Percentiles rank a stretch among this genome's conserved stretches.
Evolutionary conservation across 1,140 invertebrate genomes (phyloP).

Genomic region (Pissodes strobi): DNA sequence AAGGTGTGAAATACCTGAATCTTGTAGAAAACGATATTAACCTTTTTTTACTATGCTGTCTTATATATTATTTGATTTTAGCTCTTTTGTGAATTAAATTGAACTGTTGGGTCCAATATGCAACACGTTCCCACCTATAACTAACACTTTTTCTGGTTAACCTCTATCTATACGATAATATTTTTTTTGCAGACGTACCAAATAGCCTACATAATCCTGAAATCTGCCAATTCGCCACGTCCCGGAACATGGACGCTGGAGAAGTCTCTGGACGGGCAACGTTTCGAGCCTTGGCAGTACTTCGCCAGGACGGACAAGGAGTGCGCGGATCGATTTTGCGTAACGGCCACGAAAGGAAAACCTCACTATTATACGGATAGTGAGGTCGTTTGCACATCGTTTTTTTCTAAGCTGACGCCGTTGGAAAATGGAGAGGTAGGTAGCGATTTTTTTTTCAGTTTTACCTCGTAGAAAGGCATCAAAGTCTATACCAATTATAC

Average conservation of each 20-base stretch:
- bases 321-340: constrained; percentile 78
- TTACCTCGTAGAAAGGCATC: no score
- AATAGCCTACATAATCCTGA: constrained; percentile 87
- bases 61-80: no score
- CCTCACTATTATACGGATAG: constrained; percentile 75
- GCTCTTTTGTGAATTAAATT: no score
- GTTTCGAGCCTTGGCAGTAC: constrained; percentile 83
- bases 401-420: constrained; percentile 79
- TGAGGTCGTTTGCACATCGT: constrained; percentile 86
- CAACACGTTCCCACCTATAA: no score
- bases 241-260: constrained; percentile 92
- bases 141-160: no score
- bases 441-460: no score
- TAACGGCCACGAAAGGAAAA: constrained; percentile 71
- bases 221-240: constrained; percentile 85
- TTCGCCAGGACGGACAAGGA: constrained; percentile 86
- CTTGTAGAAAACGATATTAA: no score
- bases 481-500: no score
- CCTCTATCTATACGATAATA: no score
- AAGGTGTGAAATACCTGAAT: no score
- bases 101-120: no score
- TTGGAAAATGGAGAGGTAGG: constrained; percentile 88
- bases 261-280: constrained; percentile 75
- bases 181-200: constrained; percentile 79
- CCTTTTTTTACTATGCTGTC: no score